Percentiles rank a stretch among this genome's conserved stretches.
Evolutionary conservation across 2,797 vertebrate species (phyloP).

Genomic region (Chelonia mydas): DNA sequence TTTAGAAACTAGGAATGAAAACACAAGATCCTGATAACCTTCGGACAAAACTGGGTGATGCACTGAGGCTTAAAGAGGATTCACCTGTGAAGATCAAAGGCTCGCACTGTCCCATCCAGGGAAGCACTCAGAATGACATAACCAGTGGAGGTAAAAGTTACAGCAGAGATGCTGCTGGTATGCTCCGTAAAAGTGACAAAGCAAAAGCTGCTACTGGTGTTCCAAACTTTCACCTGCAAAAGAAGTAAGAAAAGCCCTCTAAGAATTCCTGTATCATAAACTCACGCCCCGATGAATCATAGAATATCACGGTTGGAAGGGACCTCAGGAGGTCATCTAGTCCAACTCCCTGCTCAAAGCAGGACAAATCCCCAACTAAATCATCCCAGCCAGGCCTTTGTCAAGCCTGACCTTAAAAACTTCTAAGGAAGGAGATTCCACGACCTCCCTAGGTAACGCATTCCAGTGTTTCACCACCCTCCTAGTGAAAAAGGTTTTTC

Average conservation of each 20-base stretch:
- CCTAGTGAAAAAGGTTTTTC: too few species aligned
- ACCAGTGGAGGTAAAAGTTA: conserved; percentile 90
- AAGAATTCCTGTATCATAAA: background rate
- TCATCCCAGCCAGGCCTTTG: too few species aligned
- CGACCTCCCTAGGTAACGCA: too few species aligned
- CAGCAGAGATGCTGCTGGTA: conserved; percentile 89
- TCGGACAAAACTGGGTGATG: background rate
- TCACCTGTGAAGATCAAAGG: conserved; percentile 96
- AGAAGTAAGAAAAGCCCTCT: background rate
- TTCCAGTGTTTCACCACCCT: too few species aligned
- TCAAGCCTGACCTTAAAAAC: too few species aligned
- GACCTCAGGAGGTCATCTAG: too few species aligned
- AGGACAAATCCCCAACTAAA: too few species aligned
- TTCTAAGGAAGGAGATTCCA: too few species aligned
- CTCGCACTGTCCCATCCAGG: conserved; percentile 94
- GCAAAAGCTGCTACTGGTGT: conserved; percentile 93
- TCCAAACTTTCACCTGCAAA: conserved; percentile 96
- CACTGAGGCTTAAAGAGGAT: background rate
- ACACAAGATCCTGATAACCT: background rate
- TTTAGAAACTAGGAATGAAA: background rate
- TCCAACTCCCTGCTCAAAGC: too few species aligned
- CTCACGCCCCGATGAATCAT: background rate
- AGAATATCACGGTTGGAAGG: too few species aligned
- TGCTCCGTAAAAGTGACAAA: conserved; percentile 97
- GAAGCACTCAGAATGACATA: conserved; percentile 94